phyloP scores from a whole-genome alignment of 2,797 vertebrate species.

The Typhlichthys eigenmanni region DNA sequence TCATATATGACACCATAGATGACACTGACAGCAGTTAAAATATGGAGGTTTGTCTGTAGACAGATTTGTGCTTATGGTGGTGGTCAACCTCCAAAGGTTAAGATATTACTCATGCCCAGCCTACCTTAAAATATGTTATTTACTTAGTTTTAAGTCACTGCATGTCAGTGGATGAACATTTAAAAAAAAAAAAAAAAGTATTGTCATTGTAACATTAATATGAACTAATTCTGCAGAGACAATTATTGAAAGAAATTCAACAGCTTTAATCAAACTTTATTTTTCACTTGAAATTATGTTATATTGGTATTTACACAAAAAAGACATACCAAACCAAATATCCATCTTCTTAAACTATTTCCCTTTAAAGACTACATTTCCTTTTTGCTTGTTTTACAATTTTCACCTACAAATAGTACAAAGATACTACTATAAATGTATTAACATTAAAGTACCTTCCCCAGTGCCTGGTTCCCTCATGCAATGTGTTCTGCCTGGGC shows the following conservation, averaged over 20 bases:
- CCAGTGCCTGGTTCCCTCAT: slow-evolving; percentile 8
- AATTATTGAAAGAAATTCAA: neutral
- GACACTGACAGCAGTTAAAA: too few species aligned
- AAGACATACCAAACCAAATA: slow-evolving; percentile 41
- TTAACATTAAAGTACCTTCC: slow-evolving; percentile 42
- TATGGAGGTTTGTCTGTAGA: too few species aligned
- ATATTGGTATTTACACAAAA: slow-evolving; percentile 57
- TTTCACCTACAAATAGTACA: slow-evolving; percentile 33
- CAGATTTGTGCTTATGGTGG: too few species aligned
- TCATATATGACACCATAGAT: neutral
- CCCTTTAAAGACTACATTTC: slow-evolving; percentile 35
- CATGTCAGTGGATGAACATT: too few species aligned
- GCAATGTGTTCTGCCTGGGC: slow-evolving; percentile 13
- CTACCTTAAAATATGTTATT: too few species aligned
- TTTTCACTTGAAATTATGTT: slow-evolving; percentile 61
- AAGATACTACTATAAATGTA: slow-evolving; percentile 34
- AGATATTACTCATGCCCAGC: too few species aligned
- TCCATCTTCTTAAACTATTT: slow-evolving; percentile 40
- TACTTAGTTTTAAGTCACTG: too few species aligned
- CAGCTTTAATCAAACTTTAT: slow-evolving; percentile 44
- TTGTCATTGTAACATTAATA: neutral
- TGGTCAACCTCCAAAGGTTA: too few species aligned
- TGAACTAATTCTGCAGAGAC: neutral
- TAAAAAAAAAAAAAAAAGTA: too few species aligned
- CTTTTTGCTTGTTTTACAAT: slow-evolving; percentile 11